These are phyloP conservation scores for Prunella himalayana DNA, from an alignment of 2,113 vertebrate genomes.

Conservation along the genomic window DNA sequence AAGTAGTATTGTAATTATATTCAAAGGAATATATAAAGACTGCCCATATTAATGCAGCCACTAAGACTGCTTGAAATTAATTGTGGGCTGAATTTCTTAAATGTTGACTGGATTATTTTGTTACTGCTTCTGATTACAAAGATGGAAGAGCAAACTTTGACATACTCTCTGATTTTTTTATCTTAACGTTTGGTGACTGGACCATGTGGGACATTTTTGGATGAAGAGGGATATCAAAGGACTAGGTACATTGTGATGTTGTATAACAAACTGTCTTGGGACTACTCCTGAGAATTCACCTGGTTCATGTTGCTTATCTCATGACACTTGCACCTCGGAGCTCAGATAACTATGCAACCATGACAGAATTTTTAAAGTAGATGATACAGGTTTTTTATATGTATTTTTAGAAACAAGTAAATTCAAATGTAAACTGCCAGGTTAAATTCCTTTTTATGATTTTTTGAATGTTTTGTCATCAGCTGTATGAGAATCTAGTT, in stretches of 20 bases:
- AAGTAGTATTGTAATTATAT: not conserved
- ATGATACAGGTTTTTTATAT: not conserved
- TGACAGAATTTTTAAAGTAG: not conserved
- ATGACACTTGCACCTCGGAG: not conserved
- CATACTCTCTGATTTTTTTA: not conserved
- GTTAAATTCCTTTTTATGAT: not conserved
- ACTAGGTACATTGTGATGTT: not conserved
- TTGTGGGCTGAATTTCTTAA: not conserved
- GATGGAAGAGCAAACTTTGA: not conserved
- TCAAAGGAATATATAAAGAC: not conserved
- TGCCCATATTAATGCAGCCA: not conserved
- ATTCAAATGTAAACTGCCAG: not conserved
- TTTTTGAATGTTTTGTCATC: not conserved
- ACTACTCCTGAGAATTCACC: not conserved
- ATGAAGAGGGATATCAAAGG: not conserved
- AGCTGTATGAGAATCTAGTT: not conserved
- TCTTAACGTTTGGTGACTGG: not conserved
- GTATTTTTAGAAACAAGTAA: not conserved
- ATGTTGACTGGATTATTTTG: not conserved
- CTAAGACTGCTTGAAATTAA: not conserved
- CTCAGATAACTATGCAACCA: not conserved
- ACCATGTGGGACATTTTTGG: not conserved
- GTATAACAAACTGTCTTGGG: fast-evolving
- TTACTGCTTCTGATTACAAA: not conserved
- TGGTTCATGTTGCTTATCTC: not conserved